Evolutionary conservation across 2,113 vertebrate genomes (phyloP).

Genomic region (Arizona elegans): DNA sequence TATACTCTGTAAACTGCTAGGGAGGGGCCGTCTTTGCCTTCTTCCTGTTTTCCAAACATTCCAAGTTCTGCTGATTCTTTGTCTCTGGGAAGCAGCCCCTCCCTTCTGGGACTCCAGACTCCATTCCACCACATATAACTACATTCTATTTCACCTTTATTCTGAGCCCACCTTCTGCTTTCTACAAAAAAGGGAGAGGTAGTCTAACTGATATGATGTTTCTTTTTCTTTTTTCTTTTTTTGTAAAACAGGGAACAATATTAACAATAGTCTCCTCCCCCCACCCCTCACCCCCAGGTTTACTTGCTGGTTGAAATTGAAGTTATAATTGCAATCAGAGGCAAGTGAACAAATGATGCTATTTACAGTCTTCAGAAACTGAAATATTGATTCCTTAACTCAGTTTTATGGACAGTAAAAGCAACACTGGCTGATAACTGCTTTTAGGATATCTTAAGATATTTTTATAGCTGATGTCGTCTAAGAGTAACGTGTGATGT

Average conservation of each 20-base stretch:
- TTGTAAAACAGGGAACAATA: neutral
- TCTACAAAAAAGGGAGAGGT: neutral
- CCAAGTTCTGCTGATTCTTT: no score
- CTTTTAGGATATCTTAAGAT: no score
- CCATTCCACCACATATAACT: no score
- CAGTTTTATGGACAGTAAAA: constrained; percentile 26
- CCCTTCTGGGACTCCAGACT: no score
- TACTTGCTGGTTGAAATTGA: constrained; percentile 1
- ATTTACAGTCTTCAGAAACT: constrained; percentile 22
- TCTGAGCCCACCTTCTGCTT: constrained; percentile 5
- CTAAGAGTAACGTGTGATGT: no score
- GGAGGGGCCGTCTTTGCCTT: no score
- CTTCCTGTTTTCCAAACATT: no score
- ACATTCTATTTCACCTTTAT: neutral
- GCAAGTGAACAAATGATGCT: constrained; percentile 19
- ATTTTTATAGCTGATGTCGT: no score
- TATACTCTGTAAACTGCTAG: no score
- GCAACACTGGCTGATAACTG: constrained; percentile 29
- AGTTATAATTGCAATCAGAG: constrained; percentile 30
- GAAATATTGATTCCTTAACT: constrained; percentile 25
- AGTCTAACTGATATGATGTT: no score
- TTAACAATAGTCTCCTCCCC: neutral
- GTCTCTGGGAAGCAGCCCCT: no score
- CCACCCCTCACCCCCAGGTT: neutral
- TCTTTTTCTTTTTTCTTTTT: neutral